These are phyloP conservation scores for Selene dorsalis DNA, from an alignment of 2,797 vertebrate genomes.

Conservation along the genomic window DNA sequence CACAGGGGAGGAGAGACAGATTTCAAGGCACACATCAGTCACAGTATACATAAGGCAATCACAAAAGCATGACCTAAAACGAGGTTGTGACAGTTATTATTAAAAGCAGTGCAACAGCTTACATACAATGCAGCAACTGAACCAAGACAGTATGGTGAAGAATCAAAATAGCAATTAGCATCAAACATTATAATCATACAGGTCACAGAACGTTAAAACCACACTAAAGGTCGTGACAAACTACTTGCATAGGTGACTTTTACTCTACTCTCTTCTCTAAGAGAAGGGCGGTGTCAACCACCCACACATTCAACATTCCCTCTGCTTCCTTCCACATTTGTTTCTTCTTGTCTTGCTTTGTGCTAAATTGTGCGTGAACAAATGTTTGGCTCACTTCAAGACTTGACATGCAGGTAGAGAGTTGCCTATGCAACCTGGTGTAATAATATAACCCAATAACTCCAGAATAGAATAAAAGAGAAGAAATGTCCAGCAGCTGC, in stretches of 20 bases:
- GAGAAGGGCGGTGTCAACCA: neutral
- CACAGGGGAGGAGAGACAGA: no score
- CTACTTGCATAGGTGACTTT: neutral
- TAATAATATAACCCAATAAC: neutral
- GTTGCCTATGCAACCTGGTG: neutral
- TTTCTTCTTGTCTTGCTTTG: neutral
- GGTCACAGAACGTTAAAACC: neutral
- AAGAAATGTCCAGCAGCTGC: no score
- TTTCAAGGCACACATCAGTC: no score
- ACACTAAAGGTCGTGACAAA: neutral
- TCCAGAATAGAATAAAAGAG: no score
- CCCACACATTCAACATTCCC: neutral
- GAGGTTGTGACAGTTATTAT: no score
- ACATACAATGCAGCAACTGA: no score
- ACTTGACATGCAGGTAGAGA: constrained; percentile 12
- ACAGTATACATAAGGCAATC: no score
- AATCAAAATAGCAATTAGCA: no score
- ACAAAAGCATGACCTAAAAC: no score
- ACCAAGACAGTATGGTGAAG: no score
- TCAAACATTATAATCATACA: neutral
- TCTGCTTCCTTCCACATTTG: neutral
- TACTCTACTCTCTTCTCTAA: neutral
- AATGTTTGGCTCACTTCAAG: constrained; percentile 2
- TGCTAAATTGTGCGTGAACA: neutral
- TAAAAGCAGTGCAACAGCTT: no score